A percentile compares a stretch with the other conserved stretches of the same genome.
Conservation (phyloP, 2,113 vertebrate species). For the Herpetotheres cachinnans region DNA sequence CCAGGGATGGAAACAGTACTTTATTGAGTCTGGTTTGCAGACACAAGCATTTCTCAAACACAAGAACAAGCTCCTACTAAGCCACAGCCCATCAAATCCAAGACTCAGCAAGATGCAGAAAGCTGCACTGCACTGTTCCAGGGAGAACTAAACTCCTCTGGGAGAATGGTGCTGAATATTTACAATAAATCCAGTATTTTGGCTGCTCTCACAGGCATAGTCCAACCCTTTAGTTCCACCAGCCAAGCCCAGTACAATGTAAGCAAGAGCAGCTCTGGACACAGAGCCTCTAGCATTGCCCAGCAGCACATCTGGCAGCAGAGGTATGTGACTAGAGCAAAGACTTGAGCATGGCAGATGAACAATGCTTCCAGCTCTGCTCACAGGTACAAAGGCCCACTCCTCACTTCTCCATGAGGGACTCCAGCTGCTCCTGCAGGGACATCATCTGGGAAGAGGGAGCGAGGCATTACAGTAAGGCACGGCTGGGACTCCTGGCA, state of each 20-base stretch:
- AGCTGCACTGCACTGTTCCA: fast-evolving
- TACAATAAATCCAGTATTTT: not conserved
- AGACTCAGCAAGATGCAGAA: not conserved
- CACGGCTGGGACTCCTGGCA: not conserved
- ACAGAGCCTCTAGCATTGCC: not conserved
- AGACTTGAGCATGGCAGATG: not conserved
- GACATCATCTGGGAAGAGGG: conserved; percentile 82
- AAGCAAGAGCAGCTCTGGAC: not conserved
- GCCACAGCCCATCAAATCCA: not conserved
- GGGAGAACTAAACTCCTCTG: not conserved
- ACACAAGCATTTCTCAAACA: not conserved
- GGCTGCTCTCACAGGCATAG: not conserved
- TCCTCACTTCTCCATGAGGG: conserved; percentile 89
- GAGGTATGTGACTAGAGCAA: not conserved
- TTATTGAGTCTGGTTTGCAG: conserved; percentile 16
- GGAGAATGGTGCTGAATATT: not conserved
- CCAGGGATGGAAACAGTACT: not conserved
- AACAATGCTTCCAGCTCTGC: not conserved
- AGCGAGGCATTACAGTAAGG: not conserved
- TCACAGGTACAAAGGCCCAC: not conserved
- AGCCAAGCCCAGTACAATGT: not conserved
- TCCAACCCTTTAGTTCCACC: not conserved
- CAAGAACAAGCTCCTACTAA: not conserved
- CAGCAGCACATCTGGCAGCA: not conserved
- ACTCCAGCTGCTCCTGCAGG: conserved; percentile 95